A percentile compares a stretch with the other conserved stretches of the same genome.
Conservation (phyloP, 1,140 invertebrate genomes). For the Leptinotarsa lineolata region DNA sequence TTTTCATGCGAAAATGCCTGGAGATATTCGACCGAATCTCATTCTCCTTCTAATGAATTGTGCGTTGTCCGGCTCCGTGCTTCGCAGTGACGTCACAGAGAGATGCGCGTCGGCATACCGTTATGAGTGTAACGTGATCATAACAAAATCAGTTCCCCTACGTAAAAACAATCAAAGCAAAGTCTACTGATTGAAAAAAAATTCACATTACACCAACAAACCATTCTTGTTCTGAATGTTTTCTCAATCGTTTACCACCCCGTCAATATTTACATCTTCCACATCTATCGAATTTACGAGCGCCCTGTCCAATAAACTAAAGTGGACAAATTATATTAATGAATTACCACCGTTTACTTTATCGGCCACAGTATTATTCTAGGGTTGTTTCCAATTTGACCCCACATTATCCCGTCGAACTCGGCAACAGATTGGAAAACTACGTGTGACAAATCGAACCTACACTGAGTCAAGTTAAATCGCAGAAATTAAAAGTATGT, state of each 20-base stretch:
- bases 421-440: constrained; percentile 42
- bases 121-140: no score
- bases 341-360: constrained; percentile 43
- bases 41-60: no score
- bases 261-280: constrained; percentile 4
- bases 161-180: no score
- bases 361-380: constrained; percentile 21
- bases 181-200: no score
- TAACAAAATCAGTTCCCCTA: no score
- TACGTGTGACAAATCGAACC: constrained; percentile 45
- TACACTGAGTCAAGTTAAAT: constrained; percentile 43
- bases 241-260: neutral
- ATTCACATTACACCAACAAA: no score
- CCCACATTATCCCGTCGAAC: constrained; percentile 16
- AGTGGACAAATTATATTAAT: constrained; percentile 33
- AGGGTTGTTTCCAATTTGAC: constrained; percentile 26
- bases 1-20: no score
- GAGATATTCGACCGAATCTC: no score
- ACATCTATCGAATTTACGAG: neutral
- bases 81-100: no score
- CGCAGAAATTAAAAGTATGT: constrained; percentile 38
- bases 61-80: no score
- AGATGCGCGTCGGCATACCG: no score
- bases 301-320: neutral
- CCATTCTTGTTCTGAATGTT: no score